Evolutionary conservation across 2,113 vertebrate species (phyloP), one percentile per base, ranked within the genome.

Genomic region (Tragelaphus buxtoni): DNA sequence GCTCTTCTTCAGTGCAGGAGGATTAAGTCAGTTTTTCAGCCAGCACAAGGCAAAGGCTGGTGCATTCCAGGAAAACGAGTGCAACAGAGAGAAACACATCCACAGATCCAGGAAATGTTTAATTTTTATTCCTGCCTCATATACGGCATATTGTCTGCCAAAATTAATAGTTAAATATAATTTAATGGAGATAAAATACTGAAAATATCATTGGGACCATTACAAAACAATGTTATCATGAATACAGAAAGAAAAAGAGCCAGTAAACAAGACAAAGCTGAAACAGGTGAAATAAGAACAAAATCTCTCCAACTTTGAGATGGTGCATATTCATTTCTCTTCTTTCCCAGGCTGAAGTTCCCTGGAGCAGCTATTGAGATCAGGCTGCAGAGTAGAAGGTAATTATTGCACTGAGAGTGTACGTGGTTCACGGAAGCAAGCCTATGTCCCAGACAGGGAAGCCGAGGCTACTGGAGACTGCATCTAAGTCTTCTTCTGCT

Each of bases 111-210:
- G 49, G 45, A 72, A 58, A 94, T 7, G 22, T 91, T 74, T 42
- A 74, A 56, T 72, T 76, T 97, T 96, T 96, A 97, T 97, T 96
- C 17, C 55, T 96, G 55, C n/a, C 32, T 88, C 91, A 96, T n/a
- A 95, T 79, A 82, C 7, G 93, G 58, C 77, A 84, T 35, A 63
- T 47, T 76, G 88, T 86, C 92, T 96, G 26, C 56, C 95, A 96
- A 97, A 96, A 94, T 80, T 82, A 65, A 17, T 47, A 95, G 81
- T 93, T 85, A 86, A 94, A 86, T 94, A 96, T 58, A 95, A 81
- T 96, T 92, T 93, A 88, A 91, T 89, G 32, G 74, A 92, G 65
- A 94, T 32, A 95, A 82, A 76, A 22, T 84, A 93, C 51, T 93
- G 87, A 84, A 94, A 76, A 95, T 96, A 96, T 13, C 97, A 81